These are phyloP conservation scores for Harmothoe impar DNA, from an alignment of 2,888 invertebrate genomes.

Conservation along the genomic window DNA sequence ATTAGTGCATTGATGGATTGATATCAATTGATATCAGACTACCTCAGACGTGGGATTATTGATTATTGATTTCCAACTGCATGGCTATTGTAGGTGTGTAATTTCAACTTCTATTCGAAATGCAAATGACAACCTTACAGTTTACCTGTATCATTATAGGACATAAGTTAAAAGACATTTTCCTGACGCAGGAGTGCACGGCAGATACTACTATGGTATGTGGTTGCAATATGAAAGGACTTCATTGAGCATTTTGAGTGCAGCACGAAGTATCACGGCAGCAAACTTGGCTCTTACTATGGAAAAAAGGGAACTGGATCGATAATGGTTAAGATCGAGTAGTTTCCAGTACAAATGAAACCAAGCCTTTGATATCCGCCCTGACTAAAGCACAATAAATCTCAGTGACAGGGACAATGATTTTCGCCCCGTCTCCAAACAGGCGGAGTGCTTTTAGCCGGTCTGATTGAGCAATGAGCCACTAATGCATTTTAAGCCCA, in stretches of 20 bases:
- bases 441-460: background rate
- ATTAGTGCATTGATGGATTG: no score
- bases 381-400: slow-evolving; percentile 8
- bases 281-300: background rate
- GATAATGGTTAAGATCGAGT: background rate
- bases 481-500: slow-evolving; percentile 47
- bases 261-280: background rate
- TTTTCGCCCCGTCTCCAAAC: background rate
- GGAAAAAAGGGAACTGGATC: slow-evolving; percentile 1
- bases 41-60: no score
- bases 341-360: background rate
- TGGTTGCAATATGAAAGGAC: background rate
- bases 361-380: background rate
- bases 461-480: background rate
- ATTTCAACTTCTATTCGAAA: no score
- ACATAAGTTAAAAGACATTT: no score
- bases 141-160: no score
- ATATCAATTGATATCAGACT: no score
- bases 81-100: no score
- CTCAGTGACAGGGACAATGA: background rate
- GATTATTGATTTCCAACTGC: no score
- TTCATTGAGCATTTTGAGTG: background rate
- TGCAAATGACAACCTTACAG: no score
- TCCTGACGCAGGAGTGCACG: no score
- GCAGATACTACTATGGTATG: no score